These are phyloP conservation scores for Metopolophium dirhodum DNA, from an alignment of 1,140 invertebrate species.

Conservation along the genomic window DNA sequence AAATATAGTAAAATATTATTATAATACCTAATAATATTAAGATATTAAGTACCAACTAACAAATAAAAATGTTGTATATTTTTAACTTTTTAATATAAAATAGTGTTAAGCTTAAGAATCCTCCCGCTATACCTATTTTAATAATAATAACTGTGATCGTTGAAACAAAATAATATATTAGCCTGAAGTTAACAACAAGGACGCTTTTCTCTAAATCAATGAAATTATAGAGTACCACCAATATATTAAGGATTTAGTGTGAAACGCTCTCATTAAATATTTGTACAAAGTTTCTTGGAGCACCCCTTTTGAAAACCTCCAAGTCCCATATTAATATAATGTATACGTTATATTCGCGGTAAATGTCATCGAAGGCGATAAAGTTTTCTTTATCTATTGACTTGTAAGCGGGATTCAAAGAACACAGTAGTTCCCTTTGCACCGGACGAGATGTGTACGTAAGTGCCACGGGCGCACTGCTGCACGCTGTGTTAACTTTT, in stretches of 20 bases:
- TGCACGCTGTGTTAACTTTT: background rate
- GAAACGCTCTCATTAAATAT: conserved; percentile 26
- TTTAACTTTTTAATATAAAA: background rate
- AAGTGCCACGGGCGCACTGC: background rate
- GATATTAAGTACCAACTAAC: too few relatives aligned
- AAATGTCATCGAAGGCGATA: conserved; percentile 24
- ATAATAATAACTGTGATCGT: background rate
- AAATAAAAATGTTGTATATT: background rate
- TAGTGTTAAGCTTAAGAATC: background rate
- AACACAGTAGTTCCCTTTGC: background rate
- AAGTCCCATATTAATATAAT: background rate
- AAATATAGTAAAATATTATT: background rate
- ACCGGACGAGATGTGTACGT: background rate
- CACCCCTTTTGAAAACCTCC: background rate
- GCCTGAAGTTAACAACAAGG: background rate
- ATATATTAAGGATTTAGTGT: background rate
- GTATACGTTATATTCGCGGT: background rate
- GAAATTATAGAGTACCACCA: background rate
- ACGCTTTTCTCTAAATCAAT: background rate
- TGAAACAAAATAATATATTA: background rate
- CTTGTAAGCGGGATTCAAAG: conserved; percentile 26
- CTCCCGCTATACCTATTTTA: background rate
- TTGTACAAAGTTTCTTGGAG: background rate
- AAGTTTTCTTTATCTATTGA: conserved; percentile 41
- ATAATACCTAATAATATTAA: too few relatives aligned